Percentiles rank a stretch among this genome's conserved stretches.
Conservation (phyloP, 2,888 invertebrate genomes). For the Eristalis intricaria region DNA sequence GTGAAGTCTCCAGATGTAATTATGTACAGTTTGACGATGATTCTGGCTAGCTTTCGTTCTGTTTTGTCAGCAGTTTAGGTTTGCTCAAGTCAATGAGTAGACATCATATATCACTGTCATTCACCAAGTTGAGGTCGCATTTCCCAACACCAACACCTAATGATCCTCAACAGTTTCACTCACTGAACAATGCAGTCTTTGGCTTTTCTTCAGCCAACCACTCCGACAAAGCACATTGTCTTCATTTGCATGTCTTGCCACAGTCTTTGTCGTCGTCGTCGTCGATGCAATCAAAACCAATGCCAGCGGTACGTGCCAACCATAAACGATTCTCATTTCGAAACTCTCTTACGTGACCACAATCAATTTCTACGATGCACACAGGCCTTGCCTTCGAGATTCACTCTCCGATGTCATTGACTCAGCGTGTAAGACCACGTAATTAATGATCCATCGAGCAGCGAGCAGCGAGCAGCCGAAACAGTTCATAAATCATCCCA, state of each 20-base stretch:
- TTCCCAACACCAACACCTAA: too few species aligned
- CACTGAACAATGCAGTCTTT: too few species aligned
- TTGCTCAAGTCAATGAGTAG: too few species aligned
- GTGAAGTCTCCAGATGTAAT: too few species aligned
- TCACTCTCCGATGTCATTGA: constrained; percentile 45
- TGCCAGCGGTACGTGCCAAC: background rate
- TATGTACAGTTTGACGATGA: too few species aligned
- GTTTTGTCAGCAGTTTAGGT: too few species aligned
- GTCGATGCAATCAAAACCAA: background rate
- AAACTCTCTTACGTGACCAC: constrained; percentile 17
- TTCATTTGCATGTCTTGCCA: background rate
- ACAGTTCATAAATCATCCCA: constrained; percentile 61
- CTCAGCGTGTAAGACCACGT: constrained; percentile 29
- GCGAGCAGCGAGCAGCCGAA: background rate
- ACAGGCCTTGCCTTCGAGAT: background rate
- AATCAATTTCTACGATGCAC: constrained; percentile 10
- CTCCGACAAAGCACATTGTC: too few species aligned
- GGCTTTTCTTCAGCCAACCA: too few species aligned
- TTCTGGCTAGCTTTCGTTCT: too few species aligned
- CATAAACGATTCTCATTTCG: background rate
- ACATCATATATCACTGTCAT: too few species aligned
- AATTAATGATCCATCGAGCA: constrained; percentile 60
- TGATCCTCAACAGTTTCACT: too few species aligned
- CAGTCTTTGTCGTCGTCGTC: background rate
- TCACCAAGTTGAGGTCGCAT: too few species aligned